Percentiles rank a stretch among this genome's conserved stretches.
Conservation (phyloP, 2,888 invertebrate genomes). For the Campaea margaritaria region DNA sequence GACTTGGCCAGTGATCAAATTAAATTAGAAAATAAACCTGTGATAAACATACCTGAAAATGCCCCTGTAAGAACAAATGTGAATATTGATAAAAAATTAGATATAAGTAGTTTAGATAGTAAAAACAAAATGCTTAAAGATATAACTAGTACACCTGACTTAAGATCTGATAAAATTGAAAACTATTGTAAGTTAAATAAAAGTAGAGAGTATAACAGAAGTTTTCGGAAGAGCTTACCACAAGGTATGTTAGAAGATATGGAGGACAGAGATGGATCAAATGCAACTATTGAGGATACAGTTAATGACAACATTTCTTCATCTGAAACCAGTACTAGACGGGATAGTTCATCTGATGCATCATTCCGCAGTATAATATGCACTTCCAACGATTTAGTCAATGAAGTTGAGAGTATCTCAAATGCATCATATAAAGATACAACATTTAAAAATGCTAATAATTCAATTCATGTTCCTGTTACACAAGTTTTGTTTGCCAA, state of each 20-base stretch:
- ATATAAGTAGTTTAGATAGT: slow-evolving; percentile 70
- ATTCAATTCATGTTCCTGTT: slow-evolving; percentile 33
- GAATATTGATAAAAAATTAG: slow-evolving; percentile 70
- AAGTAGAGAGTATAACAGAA: slow-evolving; percentile 74
- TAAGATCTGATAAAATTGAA: slow-evolving; percentile 81
- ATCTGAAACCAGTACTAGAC: slow-evolving; percentile 33
- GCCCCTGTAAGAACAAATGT: slow-evolving; percentile 74
- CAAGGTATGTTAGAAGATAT: slow-evolving; percentile 47
- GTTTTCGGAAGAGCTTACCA: slow-evolving; percentile 52
- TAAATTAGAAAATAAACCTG: slow-evolving; percentile 69
- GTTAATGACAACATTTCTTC: slow-evolving; percentile 43
- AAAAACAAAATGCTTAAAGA: slow-evolving; percentile 61
- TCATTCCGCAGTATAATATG: slow-evolving; percentile 68
- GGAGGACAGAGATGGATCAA: slow-evolving; percentile 40
- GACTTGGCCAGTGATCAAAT: slow-evolving; percentile 58
- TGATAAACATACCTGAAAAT: slow-evolving; percentile 77
- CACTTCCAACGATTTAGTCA: slow-evolving; percentile 57
- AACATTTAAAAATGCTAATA: slow-evolving; percentile 39
- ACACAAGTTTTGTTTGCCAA: slow-evolving; percentile 59
- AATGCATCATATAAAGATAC: slow-evolving; percentile 48
- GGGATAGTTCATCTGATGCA: slow-evolving; percentile 68
- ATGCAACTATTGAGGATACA: slow-evolving; percentile 45
- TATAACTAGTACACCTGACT: slow-evolving; percentile 61
- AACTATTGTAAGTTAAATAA: slow-evolving; percentile 84
- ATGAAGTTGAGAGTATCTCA: slow-evolving; percentile 51